phyloP scores from a whole-genome alignment of 2,888 invertebrate species.

The Cenopis cana region DNA sequence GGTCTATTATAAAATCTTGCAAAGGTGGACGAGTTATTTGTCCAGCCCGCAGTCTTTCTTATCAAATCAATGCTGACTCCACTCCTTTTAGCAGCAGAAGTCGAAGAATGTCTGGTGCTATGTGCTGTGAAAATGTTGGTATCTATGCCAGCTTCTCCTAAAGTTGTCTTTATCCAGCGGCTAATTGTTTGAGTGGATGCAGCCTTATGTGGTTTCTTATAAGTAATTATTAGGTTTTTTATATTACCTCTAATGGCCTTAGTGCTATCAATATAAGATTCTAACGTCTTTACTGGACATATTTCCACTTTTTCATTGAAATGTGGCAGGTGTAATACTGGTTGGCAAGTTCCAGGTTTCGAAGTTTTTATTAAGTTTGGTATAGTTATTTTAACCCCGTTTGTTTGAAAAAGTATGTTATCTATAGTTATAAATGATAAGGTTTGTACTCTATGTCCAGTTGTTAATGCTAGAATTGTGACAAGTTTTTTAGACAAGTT shows the following conservation, averaged over 20 bases:
- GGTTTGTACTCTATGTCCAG: constrained; percentile 25
- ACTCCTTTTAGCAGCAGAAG: too few relatives aligned
- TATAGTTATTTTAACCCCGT: not conserved
- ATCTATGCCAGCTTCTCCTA: constrained; percentile 14
- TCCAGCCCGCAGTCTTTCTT: too few relatives aligned
- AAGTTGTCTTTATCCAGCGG: constrained; percentile 14
- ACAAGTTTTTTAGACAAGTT: constrained; percentile 21
- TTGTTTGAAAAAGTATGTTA: constrained; percentile 4
- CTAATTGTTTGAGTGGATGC: constrained; percentile 13
- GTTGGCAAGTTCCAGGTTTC: not conserved
- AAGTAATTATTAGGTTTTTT: not conserved
- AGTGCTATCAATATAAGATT: not conserved
- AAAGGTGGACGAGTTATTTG: too few relatives aligned
- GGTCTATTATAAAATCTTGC: too few relatives aligned
- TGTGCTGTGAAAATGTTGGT: constrained; percentile 25
- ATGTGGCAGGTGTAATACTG: not conserved
- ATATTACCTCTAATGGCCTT: not conserved
- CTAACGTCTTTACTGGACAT: constrained; percentile 6
- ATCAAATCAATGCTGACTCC: too few relatives aligned
- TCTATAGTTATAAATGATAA: constrained; percentile 4
- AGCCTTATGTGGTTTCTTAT: constrained; percentile 5
- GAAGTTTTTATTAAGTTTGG: constrained; percentile 21
- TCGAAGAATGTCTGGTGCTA: not conserved
- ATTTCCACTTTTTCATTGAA: not conserved
- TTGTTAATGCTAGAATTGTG: constrained; percentile 6